Evolutionary conservation across 2,113 vertebrate genomes (phyloP).

Genomic region (Scopus umbretta): DNA sequence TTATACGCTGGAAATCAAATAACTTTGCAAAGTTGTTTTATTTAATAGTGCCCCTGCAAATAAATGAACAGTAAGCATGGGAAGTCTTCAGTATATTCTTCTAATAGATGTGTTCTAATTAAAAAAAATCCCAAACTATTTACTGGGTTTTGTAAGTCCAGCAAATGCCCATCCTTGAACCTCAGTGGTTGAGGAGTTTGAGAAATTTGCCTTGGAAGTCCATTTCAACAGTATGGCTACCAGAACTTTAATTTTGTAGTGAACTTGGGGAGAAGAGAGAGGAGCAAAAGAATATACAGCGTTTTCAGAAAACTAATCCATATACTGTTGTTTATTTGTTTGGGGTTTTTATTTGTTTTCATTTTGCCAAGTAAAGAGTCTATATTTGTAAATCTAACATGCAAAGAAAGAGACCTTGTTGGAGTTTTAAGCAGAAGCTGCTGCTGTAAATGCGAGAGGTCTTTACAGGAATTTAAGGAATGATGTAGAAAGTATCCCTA

Average conservation of each 20-base stretch:
- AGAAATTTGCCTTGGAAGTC: neutral
- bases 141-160: neutral
- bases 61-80: neutral
- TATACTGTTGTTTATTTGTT: conserved; percentile 7
- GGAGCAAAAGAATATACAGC: neutral
- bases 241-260: neutral
- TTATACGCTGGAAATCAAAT: neutral
- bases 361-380: neutral
- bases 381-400: conserved; percentile 18
- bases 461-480: conserved; percentile 77
- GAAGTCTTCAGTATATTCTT: neutral
- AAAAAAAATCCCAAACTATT: neutral
- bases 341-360: neutral
- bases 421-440: conserved; percentile 60
- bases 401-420: conserved; percentile 71
- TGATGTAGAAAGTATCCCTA: conserved; percentile 72
- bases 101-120: neutral
- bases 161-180: neutral
- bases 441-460: conserved; percentile 70
- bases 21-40: neutral
- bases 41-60: conserved; percentile 6
- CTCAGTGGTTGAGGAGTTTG: neutral
- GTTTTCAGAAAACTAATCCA: neutral
- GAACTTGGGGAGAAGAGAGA: neutral
- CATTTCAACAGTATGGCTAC: neutral